phyloP scores from a whole-genome alignment of 1,140 invertebrate genomes.

The Dreissena rostriformis region DNA sequence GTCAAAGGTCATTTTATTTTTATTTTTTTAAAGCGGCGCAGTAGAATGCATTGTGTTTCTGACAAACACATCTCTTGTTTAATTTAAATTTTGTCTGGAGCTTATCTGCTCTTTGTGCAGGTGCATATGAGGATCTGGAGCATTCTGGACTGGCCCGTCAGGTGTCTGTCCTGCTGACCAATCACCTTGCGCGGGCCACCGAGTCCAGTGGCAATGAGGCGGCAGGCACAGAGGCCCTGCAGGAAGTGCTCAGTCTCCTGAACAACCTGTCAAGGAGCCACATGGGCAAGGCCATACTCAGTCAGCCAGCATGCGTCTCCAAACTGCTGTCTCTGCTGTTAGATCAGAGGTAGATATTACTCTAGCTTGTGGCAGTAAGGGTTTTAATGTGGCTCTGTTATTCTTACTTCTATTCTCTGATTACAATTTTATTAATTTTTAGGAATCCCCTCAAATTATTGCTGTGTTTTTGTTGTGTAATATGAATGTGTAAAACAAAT shows the following conservation, averaged over 20 bases:
- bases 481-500: too few relatives aligned
- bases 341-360: conserved; percentile 76
- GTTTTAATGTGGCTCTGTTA: not conserved
- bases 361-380: not conserved
- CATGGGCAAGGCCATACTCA: conserved; percentile 81
- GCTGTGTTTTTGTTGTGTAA: too few relatives aligned
- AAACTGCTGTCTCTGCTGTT: conserved; percentile 80
- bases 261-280: conserved; percentile 79
- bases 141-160: conserved; percentile 80
- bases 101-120: conserved; percentile 45
- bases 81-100: too few relatives aligned
- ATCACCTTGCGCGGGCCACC: conserved; percentile 80
- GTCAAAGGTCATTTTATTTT: too few relatives aligned
- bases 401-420: too few relatives aligned
- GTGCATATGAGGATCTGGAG: conserved; percentile 74
- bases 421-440: too few relatives aligned
- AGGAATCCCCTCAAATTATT: too few relatives aligned
- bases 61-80: too few relatives aligned
- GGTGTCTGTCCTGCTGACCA: conserved; percentile 80
- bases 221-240: conserved; percentile 78
- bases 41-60: too few relatives aligned
- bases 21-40: too few relatives aligned
- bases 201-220: conserved; percentile 78
- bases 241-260: conserved; percentile 80
- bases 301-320: conserved; percentile 81